phyloP scores from a whole-genome alignment of 2,888 invertebrate genomes.

The Nycteola revayana region DNA sequence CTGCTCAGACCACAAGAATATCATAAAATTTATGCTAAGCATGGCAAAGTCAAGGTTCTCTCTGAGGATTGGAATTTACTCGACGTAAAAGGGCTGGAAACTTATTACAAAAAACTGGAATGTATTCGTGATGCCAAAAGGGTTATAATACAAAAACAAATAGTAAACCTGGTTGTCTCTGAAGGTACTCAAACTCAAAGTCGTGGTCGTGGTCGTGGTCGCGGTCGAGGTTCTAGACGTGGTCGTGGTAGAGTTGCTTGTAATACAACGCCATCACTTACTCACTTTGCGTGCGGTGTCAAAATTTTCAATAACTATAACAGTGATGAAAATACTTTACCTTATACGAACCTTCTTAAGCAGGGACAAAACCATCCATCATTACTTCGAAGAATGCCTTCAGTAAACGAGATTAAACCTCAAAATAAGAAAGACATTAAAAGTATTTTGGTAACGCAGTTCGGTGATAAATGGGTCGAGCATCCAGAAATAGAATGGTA shows the following conservation, averaged over 20 bases:
- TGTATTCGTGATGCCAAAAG: constrained; percentile 12
- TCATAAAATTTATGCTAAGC: constrained; percentile 11
- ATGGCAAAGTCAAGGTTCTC: constrained; percentile 11
- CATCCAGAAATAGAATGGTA: constrained; percentile 11
- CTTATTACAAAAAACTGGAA: constrained; percentile 10
- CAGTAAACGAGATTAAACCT: constrained; percentile 14
- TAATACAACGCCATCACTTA: constrained; percentile 9
- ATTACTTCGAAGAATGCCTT: constrained; percentile 8
- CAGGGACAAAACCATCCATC: constrained; percentile 8
- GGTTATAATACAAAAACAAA: constrained; percentile 9
- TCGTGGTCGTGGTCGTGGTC: constrained; percentile 11
- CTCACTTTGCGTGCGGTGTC: constrained; percentile 11
- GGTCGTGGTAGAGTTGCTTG: constrained; percentile 9
- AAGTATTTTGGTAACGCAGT: constrained; percentile 7
- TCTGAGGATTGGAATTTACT: constrained; percentile 8
- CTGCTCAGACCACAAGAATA: constrained; percentile 4
- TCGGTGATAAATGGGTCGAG: constrained; percentile 6
- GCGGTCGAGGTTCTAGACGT: constrained; percentile 6
- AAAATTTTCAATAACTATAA: constrained; percentile 7
- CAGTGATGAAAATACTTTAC: constrained; percentile 8
- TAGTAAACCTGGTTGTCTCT: not conserved
- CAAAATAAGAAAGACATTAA: constrained; percentile 13
- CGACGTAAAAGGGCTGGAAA: constrained; percentile 8
- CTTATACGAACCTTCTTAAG: constrained; percentile 9
- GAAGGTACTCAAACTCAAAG: constrained; percentile 5